Evolutionary conservation across 1,140 invertebrate species (phyloP), one percentile per base, ranked within the genome.

Genomic region (Xylocopa sonorina): DNA sequence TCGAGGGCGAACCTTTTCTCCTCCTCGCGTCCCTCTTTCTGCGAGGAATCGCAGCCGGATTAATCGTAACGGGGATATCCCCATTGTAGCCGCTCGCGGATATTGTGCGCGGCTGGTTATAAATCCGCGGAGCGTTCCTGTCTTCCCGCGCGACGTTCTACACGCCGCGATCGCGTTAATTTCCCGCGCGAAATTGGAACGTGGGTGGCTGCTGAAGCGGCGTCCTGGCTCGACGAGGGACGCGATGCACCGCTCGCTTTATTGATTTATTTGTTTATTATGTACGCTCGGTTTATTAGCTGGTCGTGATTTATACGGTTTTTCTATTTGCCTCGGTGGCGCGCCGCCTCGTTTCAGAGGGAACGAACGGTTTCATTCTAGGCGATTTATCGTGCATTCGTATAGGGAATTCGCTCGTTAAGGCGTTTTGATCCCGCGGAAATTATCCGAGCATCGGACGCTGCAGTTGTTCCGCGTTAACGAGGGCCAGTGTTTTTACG

Each of bases 1-100:
- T 69, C 34, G 21, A 10, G n/a, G n/a, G n/a, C 24, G 29, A n/a
- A 0, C 57, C 29, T n/a, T n/a, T 7, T 9, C 38, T n/a, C 32
- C 32, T 41, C 6, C 21, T 43, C 41, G n/a, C 48, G 41, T 46
- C 43, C 16, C 43, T 14, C 43, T 38, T 3, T 6, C 21, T 21
- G 21, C 21, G 53, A 2, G 32, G 48, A 55, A 32, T 29, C 67
- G 41, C 57, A 27, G 21, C 2, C 27, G 48, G 21, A 67, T 84
- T 80, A 80, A 84, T 72, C 34, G 72, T 76, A 76, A 80, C 72
- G 51, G 51, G 60, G 55, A 84, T n/a, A n/a, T 84, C 68, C 72
- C 43, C 34, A 38, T 68, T 74, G 50, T 24, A 58, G 24, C 10
- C 41, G 1, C 27, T 9, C 41, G 1, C 27, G 16, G 53, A 77